These are phyloP conservation scores for Puntigrus tetrazona DNA, from an alignment of 2,113 vertebrate species.

Conservation along the genomic window DNA sequence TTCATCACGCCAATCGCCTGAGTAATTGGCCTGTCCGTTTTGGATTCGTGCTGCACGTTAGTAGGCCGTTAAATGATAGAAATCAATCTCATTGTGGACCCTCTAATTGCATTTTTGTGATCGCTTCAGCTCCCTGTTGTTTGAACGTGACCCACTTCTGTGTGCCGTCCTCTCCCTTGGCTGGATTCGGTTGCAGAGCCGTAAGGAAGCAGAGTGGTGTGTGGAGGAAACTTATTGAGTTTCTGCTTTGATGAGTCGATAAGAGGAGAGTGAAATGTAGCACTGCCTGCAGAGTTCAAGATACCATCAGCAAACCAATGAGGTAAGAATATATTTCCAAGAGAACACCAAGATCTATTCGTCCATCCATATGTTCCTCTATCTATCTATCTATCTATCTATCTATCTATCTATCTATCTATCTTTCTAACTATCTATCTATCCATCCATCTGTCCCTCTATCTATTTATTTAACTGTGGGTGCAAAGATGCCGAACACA, in stretches of 20 bases:
- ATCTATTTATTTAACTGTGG: not conserved
- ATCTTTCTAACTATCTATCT: not conserved
- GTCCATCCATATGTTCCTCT: too few relatives aligned
- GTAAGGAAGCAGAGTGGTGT: constrained; percentile 1
- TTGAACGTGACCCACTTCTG: constrained; percentile 22
- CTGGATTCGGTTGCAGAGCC: not conserved
- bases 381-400: not conserved
- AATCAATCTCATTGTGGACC: not conserved
- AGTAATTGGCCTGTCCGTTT: not conserved
- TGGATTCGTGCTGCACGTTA: not conserved
- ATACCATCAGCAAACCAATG: constrained; percentile 22
- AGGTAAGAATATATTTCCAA: not conserved
- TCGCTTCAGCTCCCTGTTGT: not conserved
- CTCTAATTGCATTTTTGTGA: constrained; percentile 24
- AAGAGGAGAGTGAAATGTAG: constrained; percentile 43
- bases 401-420: not conserved
- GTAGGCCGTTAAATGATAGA: not conserved
- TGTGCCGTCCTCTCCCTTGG: not conserved
- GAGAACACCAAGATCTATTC: not conserved
- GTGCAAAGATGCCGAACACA: not conserved
- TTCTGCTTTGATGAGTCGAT: constrained; percentile 45
- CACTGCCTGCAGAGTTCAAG: not conserved
- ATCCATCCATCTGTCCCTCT: not conserved
- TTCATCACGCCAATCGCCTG: not conserved
- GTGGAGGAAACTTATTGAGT: constrained; percentile 30